Conservation (phyloP, 1,140 invertebrate genomes). For the Lucilia cuprina region DNA sequence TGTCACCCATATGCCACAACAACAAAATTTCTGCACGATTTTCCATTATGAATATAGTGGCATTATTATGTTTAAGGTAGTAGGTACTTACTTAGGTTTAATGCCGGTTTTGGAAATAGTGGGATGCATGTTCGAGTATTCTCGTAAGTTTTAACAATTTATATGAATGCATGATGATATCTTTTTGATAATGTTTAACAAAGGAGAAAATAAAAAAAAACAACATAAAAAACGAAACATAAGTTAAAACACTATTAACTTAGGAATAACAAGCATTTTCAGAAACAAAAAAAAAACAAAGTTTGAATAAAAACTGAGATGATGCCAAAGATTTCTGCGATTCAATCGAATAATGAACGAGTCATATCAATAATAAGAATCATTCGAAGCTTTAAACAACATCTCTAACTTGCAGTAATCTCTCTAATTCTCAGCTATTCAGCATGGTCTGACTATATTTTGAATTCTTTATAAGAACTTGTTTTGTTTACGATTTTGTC, state of each 20-base stretch:
- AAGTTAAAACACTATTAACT: constrained; percentile 8
- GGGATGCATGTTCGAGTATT: neutral
- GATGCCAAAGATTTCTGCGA: neutral
- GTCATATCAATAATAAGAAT: too few relatives aligned
- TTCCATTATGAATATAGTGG: constrained; percentile 24
- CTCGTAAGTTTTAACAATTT: neutral
- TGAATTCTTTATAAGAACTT: too few relatives aligned
- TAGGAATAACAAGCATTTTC: neutral
- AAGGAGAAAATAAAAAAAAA: neutral
- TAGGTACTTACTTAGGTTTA: neutral
- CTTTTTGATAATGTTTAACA: constrained; percentile 7
- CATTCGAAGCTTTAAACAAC: too few relatives aligned
- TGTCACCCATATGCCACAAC: constrained; percentile 23
- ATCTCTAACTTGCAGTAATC: too few relatives aligned
- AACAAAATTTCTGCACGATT: constrained; percentile 18
- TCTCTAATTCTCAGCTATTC: too few relatives aligned
- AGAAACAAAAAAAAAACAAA: neutral
- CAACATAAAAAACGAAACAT: neutral
- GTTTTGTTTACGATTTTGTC: too few relatives aligned
- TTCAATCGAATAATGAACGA: neutral
- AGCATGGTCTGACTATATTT: too few relatives aligned
- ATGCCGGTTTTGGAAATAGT: neutral
- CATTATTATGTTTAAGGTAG: neutral
- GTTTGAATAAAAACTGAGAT: neutral
- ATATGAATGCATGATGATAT: neutral